Evolutionary conservation across 1,140 invertebrate genomes (phyloP).

Genomic region (Rhopalosiphum padi): DNA sequence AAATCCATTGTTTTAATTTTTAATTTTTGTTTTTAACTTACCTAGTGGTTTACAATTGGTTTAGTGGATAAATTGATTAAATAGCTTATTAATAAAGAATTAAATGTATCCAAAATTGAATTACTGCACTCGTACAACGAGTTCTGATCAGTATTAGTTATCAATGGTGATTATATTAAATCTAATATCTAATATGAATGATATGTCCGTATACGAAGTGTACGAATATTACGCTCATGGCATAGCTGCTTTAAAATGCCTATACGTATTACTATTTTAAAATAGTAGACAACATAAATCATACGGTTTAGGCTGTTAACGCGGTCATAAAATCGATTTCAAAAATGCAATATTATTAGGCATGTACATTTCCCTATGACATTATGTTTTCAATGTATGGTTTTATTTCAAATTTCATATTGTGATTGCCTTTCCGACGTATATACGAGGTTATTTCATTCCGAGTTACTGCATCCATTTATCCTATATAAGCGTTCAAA

Average conservation of each 20-base stretch:
- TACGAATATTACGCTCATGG: not conserved
- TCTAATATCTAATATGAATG: not conserved
- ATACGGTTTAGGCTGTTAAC: not conserved
- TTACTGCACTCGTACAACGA: no score
- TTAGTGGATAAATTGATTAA: no score
- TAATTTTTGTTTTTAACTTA: no score
- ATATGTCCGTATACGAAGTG: not conserved
- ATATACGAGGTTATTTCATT: constrained; percentile 36
- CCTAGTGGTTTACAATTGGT: no score
- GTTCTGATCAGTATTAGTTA: no score
- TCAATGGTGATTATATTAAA: no score
- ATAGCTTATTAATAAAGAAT: no score
- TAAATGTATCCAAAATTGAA: no score
- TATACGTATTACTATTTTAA: not conserved
- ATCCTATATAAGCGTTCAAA: constrained; percentile 41
- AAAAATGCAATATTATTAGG: not conserved
- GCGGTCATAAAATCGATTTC: not conserved
- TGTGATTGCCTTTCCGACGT: not conserved
- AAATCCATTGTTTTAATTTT: no score
- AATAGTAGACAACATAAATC: not conserved
- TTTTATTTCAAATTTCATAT: not conserved
- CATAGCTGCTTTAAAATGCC: not conserved
- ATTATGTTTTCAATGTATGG: constrained; percentile 1
- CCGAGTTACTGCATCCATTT: constrained; percentile 18
- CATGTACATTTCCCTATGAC: not conserved